A percentile compares a stretch with the other conserved stretches of the same genome.
phyloP scores from a whole-genome alignment of 53 echinoderm and acorn worm genomes.

The Echinometra lucunter region DNA sequence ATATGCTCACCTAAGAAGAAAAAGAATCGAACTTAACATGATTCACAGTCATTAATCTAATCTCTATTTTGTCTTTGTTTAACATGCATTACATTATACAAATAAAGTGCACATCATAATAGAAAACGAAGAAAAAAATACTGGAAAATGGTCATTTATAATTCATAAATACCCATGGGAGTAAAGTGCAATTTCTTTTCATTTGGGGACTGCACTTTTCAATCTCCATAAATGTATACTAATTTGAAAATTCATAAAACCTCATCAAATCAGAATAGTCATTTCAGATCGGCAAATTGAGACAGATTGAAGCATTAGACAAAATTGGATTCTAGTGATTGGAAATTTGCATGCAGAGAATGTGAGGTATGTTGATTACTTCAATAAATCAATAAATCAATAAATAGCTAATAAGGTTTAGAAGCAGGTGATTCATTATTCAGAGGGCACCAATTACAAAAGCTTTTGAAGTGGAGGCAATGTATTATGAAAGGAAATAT shows the following conservation, averaged over 20 bases:
- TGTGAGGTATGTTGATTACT: neutral
- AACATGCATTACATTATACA: neutral
- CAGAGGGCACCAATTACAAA: neutral
- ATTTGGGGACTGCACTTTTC: constrained; percentile 40
- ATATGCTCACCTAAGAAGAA: too few species aligned
- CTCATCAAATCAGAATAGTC: neutral
- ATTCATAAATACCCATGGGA: neutral
- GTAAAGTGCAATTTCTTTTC: constrained; percentile 8
- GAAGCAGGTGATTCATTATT: neutral
- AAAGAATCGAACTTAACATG: too few species aligned
- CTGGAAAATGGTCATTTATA: constrained; percentile 17
- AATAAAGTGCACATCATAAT: neutral
- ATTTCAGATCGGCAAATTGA: neutral
- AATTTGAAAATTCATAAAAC: constrained; percentile 3
- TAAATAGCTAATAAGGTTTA: neutral
- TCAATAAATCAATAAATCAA: too few species aligned
- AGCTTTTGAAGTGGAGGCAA: neutral
- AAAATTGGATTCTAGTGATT: constrained; percentile 16
- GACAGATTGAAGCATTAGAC: neutral
- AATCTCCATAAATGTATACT: constrained; percentile 27
- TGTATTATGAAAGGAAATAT: neutral
- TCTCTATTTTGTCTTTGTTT: neutral
- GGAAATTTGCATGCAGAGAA: neutral
- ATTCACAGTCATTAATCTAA: too few species aligned
- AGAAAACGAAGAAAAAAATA: neutral